phyloP scores from a whole-genome alignment of 1,140 invertebrate species.

The Anadara kagoshimensis region DNA sequence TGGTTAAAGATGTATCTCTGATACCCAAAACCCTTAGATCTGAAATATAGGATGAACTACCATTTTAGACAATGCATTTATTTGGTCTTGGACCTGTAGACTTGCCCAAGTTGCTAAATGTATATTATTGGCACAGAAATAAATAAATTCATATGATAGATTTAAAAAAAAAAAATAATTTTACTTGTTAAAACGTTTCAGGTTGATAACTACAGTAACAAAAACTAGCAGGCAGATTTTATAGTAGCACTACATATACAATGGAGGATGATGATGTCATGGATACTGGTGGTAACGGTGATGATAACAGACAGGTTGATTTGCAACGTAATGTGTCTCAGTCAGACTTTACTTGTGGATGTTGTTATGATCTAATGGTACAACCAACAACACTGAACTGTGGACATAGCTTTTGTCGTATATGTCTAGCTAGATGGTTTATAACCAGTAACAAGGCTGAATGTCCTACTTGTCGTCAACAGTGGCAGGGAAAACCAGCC shows the following conservation, averaged over 20 bases:
- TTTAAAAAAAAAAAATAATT: no score
- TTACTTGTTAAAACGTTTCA: no score
- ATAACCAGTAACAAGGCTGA: conserved; percentile 54
- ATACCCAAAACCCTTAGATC: no score
- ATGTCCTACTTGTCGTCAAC: conserved; percentile 66
- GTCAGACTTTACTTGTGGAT: conserved; percentile 56
- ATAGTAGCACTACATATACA: background rate
- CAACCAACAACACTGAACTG: conserved; percentile 66
- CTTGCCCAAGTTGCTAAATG: no score
- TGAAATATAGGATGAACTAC: no score
- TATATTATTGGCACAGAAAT: no score
- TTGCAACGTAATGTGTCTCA: background rate
- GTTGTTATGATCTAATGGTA: conserved; percentile 59
- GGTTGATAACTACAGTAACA: background rate
- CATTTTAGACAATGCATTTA: no score
- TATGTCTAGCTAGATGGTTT: conserved; percentile 65
- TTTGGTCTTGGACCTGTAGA: no score
- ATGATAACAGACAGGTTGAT: background rate
- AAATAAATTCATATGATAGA: no score
- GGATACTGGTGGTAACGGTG: no score
- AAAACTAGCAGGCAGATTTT: background rate
- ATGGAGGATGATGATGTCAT: background rate
- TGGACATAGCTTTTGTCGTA: conserved; percentile 67
- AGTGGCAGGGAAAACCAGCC: conserved; percentile 58
- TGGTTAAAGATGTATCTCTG: no score